A percentile compares a stretch with the other conserved stretches of the same genome.
These are phyloP conservation scores for Daktulosphaira vitifoliae DNA, from an alignment of 1,140 invertebrate species.

Conservation along the genomic window DNA sequence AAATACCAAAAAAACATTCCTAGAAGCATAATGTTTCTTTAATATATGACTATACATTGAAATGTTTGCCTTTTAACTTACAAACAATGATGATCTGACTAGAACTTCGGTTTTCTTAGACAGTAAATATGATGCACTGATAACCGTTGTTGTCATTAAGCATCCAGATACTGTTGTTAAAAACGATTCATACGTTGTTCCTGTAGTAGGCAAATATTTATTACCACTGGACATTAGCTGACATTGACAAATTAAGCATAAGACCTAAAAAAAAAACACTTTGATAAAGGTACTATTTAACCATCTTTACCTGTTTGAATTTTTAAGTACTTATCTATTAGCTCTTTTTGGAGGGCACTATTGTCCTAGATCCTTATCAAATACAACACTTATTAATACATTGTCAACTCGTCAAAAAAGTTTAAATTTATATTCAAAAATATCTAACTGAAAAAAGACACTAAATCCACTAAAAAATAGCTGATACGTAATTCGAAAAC, in stretches of 20 bases:
- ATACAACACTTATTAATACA: too few species aligned
- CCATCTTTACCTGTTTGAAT: not conserved
- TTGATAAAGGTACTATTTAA: not conserved
- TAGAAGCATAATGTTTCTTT: not conserved
- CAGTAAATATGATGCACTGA: constrained; percentile 63
- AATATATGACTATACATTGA: too few species aligned
- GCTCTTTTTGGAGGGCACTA: too few species aligned
- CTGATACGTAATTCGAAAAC: too few species aligned
- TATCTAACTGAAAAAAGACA: too few species aligned
- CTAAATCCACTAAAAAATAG: too few species aligned
- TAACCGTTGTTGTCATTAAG: constrained; percentile 58
- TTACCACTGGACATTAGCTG: constrained; percentile 64
- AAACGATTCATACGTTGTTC: constrained; percentile 62
- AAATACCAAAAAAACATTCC: constrained; percentile 24
- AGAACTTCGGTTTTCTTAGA: constrained; percentile 63
- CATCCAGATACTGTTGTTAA: constrained; percentile 65
- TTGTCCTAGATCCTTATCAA: too few species aligned
- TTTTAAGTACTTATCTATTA: too few species aligned
- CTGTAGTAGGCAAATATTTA: constrained; percentile 56
- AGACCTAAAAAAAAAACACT: constrained; percentile 47
- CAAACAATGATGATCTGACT: constrained; percentile 67
- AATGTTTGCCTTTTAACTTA: constrained; percentile 42
- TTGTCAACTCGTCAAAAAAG: too few species aligned
- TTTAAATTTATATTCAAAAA: too few species aligned
- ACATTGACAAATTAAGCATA: constrained; percentile 66